Base-by-base conservation (phyloP, 2,888 invertebrate species). In the Thecocarcelia acutangulata region DNA sequence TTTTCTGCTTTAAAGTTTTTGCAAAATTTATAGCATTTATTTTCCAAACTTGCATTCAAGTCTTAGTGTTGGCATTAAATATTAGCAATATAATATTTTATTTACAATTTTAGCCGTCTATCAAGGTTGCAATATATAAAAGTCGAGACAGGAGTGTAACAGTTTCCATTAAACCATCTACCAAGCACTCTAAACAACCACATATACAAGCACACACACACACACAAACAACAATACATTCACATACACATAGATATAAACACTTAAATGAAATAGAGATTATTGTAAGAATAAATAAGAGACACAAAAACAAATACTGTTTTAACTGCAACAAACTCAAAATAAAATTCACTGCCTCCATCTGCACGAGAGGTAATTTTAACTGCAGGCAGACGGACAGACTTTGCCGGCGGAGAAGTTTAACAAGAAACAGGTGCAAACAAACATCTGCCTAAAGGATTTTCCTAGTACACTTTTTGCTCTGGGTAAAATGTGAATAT, bases 81-180 rank as follows among this genome's bases (percentile, higher is more conserved):
- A 24, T 52, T 11, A 19, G 5, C 1, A n/a, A 24, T 48, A n/a
- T 21, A 42, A 24, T 48, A 24, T 42, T 50, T 50, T 59, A 50
- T 59, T 50, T 17, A 8, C 15, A 50, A 24, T 59, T 19, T 42
- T 4, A 37, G 58, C 19, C n/a, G 24, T 44, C 28, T 66, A 50
- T 50, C 64, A 66, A 59, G 58, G 40, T 50, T 58, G 6, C 28
- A 66, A 75, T 75, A 33, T 66, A 75, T 33, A 21, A 58, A 19
- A 50, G 58, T 15, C 58, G 19, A 66, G 64, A 58, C 56, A 21
- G 13, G 24, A 59, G 40, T 59, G 11, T 13, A 52, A 17, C 17
- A 52, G n/a, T 72, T 63, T 63, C 42, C 54, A 54, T 44, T 63
- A 21, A 46, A 21, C 2, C 19, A 44, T 12, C 42, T 50, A 52